Evolutionary conservation across 1,140 invertebrate species (phyloP).

Genomic region (Papilio dardanus): DNA sequence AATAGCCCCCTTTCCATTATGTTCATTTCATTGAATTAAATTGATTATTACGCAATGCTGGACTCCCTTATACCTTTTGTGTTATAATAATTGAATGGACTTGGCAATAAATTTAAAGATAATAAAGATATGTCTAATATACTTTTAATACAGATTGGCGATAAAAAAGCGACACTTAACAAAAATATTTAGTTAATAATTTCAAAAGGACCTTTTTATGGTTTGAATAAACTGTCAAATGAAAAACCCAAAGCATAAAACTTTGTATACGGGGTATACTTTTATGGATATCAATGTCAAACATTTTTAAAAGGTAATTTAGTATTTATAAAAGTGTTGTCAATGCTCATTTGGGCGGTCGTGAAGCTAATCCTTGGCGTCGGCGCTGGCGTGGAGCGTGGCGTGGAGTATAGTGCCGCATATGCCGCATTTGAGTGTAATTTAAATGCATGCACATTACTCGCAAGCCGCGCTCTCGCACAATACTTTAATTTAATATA

Average conservation of each 20-base stretch:
- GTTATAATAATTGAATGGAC: not conserved
- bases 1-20: slow-evolving; percentile 8
- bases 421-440: slow-evolving; percentile 65
- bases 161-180: not conserved
- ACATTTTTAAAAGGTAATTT: slow-evolving; percentile 31
- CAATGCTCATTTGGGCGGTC: slow-evolving; percentile 26
- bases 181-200: not conserved
- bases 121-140: not conserved
- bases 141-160: not conserved
- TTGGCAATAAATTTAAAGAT: not conserved
- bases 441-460: slow-evolving; percentile 72
- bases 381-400: slow-evolving; percentile 20
- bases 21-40: slow-evolving; percentile 43
- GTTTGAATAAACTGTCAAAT: not conserved
- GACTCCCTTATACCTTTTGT: not conserved
- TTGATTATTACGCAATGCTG: slow-evolving; percentile 35
- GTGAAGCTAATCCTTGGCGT: slow-evolving; percentile 46
- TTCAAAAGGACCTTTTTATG: not conserved
- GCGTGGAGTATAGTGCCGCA: slow-evolving; percentile 42
- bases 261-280: not conserved
- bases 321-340: slow-evolving; percentile 28
- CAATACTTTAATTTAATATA: slow-evolving; percentile 67
- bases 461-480: slow-evolving; percentile 51
- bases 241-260: not conserved
- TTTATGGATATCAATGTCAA: slow-evolving; percentile 27